Conservation (phyloP, 2,888 invertebrate species). For the Hesperia comma region DNA sequence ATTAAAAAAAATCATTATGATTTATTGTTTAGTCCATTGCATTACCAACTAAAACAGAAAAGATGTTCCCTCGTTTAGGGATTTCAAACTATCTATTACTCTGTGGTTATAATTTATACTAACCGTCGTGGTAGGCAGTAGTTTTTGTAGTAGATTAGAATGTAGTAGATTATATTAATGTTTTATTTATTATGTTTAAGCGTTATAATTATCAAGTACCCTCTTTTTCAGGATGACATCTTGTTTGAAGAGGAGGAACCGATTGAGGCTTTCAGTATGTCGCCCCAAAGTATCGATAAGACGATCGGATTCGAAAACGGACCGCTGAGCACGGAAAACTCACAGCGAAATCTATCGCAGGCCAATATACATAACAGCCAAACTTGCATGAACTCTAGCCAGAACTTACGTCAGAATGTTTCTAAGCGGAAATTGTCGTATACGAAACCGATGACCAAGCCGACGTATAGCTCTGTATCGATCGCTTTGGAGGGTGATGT, state of each 20-base stretch:
- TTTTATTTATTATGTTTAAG: neutral
- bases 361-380: slow-evolving; percentile 51
- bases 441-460: slow-evolving; percentile 63
- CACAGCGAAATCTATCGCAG: slow-evolving; percentile 49
- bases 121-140: neutral
- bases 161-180: neutral
- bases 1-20: too few relatives aligned
- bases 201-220: neutral
- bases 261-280: slow-evolving; percentile 56
- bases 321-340: slow-evolving; percentile 47
- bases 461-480: slow-evolving; percentile 84
- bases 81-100: too few relatives aligned
- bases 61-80: too few relatives aligned
- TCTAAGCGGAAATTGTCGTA: slow-evolving; percentile 72
- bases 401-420: slow-evolving; percentile 59
- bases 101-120: too few relatives aligned
- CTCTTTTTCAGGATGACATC: slow-evolving; percentile 71
- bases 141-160: neutral
- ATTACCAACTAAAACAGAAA: too few relatives aligned
- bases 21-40: too few relatives aligned
- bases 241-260: slow-evolving; percentile 75
- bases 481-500: slow-evolving; percentile 73
- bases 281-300: slow-evolving; percentile 36
- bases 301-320: slow-evolving; percentile 47
- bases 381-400: slow-evolving; percentile 48